Base-by-base conservation (phyloP, 2,888 invertebrate species). In the Oligia latruncula region DNA sequence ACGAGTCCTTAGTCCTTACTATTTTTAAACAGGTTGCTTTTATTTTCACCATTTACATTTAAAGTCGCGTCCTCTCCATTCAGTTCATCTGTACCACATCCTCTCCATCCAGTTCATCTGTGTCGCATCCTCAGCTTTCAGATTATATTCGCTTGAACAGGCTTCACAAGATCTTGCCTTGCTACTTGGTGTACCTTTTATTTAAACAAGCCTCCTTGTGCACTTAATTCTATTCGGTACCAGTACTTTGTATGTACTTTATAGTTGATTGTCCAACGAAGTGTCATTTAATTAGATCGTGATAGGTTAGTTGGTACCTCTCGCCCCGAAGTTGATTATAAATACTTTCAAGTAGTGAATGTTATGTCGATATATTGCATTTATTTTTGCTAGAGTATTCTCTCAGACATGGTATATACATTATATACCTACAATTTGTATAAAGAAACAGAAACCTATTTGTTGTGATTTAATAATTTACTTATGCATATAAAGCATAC, bases 241-340 rank as follows among this genome's bases (percentile, higher is more conserved):
- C 74, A 74, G 55, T 29, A 29, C 49, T 74, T 82, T 58, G 6
- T 13, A 52, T 66, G n/a, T 65, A 11, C 40, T 11, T 71, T 55
- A 15, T 40, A 71, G 70, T 71, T 43, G 17, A 52, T 60, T 62
- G 40, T 55, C 15, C 40, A 55, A 43, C 58, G 29, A 62, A 75
- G 46, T 81, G 86, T 73, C 72, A 65, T 82, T 76, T 76, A 86
- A 73, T 75, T 60, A 62, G 55, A 58, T 73, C 70, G 70, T 86
- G 70, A 82, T 70, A 71, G 62, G 82, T 83, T 62, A 71, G 52
- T 70, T 71, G 40, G 8, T 29, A n/a, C 15, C 29, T 71, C 23
- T 60, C 46, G 40, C 29, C 20, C 6, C 17, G 15, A 62, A 35
- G 35, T 70, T 62, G 65, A 20, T 65, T 29, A 2, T 43, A 55